Evolutionary conservation across 1,140 invertebrate species (phyloP), one percentile per base, ranked within the genome.

Genomic region (Yoshiicerus persimilis): DNA sequence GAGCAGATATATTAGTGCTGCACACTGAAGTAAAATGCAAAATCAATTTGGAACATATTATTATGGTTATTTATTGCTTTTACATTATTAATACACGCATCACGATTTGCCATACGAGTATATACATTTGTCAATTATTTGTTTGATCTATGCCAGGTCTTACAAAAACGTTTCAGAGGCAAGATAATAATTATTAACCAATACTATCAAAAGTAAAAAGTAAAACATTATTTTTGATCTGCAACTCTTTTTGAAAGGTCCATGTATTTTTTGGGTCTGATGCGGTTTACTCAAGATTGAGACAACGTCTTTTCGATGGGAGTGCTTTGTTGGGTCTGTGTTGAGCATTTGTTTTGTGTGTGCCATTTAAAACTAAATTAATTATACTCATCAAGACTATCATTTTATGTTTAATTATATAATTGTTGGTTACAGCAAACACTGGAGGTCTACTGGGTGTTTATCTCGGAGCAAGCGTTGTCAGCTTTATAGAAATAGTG

Each of bases 401-500:
- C n/a, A n/a, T n/a, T n/a, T n/a, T n/a, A n/a, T n/a, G n/a, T 2
- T 41, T 41, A 41, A 41, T n/a, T n/a, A 41, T 41, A 41, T 47
- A 47, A 47, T 47, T 20, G 11, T 84, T 86, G 47, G 86, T 90
- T 38, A 66, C 11, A 92, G 96, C 96, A 0, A 96, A 95, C 91
- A 95, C 95, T 6, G 96, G 96, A 70, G 96, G 96, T 8, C 92
- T 97, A 25, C 92, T 96, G 6, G 96, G 96, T 9, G 93, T 97
- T 1, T 96, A 96, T 91, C 94, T 96, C 93, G 96, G 96, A 8
- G 96, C 97, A 91, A 96, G 96, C 91, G 94, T 96, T 89, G 93
- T 97, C 89, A 96, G 96, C 89, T 92, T 94, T 0, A 94, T 96
- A 23, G 96, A 97, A 93, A 93, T 96, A 5, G 25, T 96, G 1